Conservation (phyloP, 2,888 invertebrate species). For the Nesidiocoris tenuis region DNA sequence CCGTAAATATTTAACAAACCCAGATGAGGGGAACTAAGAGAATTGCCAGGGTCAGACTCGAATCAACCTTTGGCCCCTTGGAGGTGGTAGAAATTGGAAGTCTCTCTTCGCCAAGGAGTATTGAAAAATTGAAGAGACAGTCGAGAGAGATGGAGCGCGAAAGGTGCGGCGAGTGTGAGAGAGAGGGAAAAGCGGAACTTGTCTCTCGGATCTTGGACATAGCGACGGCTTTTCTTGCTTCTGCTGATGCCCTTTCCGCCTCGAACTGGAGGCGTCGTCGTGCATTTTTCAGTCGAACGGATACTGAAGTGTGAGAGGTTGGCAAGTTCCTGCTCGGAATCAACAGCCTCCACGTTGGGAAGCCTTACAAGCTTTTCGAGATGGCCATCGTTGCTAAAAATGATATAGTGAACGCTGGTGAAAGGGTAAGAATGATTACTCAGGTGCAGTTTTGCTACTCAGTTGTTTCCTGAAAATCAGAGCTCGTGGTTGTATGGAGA, state of each 20-base stretch:
- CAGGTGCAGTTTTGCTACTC: too few relatives aligned
- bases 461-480: too few relatives aligned
- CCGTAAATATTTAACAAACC: neutral
- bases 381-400: too few relatives aligned
- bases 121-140: neutral
- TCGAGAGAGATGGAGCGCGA: neutral
- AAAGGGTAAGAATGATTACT: too few relatives aligned
- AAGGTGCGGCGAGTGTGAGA: too few relatives aligned
- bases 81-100: neutral
- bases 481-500: too few relatives aligned
- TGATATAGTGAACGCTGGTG: too few relatives aligned
- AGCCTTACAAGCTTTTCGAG: too few relatives aligned
- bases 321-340: neutral
- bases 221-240: neutral
- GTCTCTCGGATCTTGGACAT: neutral
- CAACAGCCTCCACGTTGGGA: neutral
- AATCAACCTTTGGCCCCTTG: neutral
- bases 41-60: neutral
- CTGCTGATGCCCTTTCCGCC: neutral
- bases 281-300: neutral
- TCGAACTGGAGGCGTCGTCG: neutral
- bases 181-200: neutral
- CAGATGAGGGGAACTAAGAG: neutral
- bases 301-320: neutral
- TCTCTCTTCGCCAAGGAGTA: neutral